These are phyloP conservation scores for Protaetia brevitarsis DNA, from an alignment of 1,140 invertebrate species.

Conservation along the genomic window DNA sequence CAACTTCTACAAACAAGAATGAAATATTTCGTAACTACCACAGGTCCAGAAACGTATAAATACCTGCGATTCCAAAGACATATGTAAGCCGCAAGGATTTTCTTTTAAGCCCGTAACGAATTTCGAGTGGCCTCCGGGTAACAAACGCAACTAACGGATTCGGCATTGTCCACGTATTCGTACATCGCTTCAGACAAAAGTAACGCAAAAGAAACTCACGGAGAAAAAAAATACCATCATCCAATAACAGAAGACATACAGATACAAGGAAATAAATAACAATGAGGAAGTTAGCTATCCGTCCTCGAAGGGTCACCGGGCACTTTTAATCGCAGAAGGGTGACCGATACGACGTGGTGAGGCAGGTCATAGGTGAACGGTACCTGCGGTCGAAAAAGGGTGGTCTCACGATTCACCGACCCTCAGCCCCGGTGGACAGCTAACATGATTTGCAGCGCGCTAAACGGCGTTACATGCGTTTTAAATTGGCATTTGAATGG, in stretches of 20 bases:
- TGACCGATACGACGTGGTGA: conserved; percentile 19
- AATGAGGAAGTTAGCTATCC: conserved; percentile 33
- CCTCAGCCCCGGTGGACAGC: background rate
- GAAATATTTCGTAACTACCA: no score
- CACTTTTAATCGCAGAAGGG: conserved; percentile 28
- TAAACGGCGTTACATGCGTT: conserved; percentile 39
- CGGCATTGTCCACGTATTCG: background rate
- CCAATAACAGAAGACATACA: conserved; percentile 15
- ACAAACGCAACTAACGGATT: background rate
- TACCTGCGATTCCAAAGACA: no score
- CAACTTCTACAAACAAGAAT: no score
- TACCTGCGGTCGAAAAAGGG: conserved; percentile 31
- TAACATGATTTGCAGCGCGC: conserved; percentile 25
- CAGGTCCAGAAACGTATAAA: no score
- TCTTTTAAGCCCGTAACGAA: conserved; percentile 4
- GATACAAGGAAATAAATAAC: conserved; percentile 33
- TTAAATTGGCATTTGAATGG: conserved; percentile 39
- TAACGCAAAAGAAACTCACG: no score
- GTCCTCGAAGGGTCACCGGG: conserved; percentile 9
- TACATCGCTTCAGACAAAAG: background rate
- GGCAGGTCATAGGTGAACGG: conserved; percentile 24
- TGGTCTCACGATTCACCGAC: conserved; percentile 26
- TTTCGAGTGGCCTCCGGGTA: background rate
- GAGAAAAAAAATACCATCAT: background rate
- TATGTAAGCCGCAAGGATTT: no score